Evolutionary conservation across 2,888 invertebrate genomes (phyloP).

Genomic region (Diabrotica balteata): DNA sequence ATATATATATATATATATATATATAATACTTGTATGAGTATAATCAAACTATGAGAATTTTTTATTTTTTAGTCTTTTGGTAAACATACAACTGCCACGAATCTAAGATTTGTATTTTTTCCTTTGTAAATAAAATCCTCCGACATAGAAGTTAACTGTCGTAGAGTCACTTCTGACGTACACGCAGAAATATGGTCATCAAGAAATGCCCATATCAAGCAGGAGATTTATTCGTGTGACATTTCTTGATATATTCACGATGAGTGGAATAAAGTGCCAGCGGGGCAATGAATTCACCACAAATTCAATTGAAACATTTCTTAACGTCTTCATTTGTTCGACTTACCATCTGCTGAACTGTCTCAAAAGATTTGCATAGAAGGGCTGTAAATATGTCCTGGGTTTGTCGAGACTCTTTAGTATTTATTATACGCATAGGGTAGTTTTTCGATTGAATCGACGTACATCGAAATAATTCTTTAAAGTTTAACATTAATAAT

Average conservation of each 20-base stretch:
- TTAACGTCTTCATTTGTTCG: slow-evolving; percentile 46
- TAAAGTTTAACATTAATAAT: no score
- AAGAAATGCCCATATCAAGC: slow-evolving; percentile 39
- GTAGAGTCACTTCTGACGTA: slow-evolving; percentile 19
- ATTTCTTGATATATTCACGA: slow-evolving; percentile 42
- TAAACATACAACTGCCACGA: no score
- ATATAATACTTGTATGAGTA: no score
- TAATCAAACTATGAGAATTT: no score
- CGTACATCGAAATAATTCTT: no score
- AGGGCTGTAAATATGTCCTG: neutral
- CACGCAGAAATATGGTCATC: slow-evolving; percentile 28
- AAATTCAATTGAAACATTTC: slow-evolving; percentile 34
- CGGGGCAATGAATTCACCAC: slow-evolving; percentile 27
- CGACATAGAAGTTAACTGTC: slow-evolving; percentile 7
- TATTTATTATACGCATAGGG: no score
- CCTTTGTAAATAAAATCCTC: neutral
- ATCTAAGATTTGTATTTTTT: no score
- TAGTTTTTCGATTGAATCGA: no score
- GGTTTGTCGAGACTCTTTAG: no score
- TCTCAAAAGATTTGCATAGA: slow-evolving; percentile 15
- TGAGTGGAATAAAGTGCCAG: slow-evolving; percentile 37
- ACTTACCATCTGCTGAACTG: slow-evolving; percentile 10
- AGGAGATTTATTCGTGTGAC: slow-evolving; percentile 43
- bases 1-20: no score
- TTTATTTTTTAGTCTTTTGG: no score